Conservation (phyloP, 1,140 invertebrate genomes). For the Penaeus indicus region DNA sequence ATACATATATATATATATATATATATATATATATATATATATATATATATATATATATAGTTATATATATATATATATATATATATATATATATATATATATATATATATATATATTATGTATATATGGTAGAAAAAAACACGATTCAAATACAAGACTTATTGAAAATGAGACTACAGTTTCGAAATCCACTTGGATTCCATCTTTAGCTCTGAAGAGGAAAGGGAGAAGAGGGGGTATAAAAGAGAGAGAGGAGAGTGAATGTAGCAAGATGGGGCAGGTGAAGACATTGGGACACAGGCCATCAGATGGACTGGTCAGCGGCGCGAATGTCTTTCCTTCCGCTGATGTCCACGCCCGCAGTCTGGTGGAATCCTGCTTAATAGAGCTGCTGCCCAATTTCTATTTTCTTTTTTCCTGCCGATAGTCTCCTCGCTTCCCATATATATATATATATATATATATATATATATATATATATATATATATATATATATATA, state of each 20-base stretch:
- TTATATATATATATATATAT: constrained; percentile 14
- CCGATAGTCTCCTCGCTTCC: no score
- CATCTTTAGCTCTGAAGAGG: neutral
- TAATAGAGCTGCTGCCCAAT: no score
- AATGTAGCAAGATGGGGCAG: neutral
- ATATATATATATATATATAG: constrained; percentile 9
- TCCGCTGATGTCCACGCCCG: no score
- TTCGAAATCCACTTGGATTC: no score
- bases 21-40: constrained; percentile 20
- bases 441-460: constrained; percentile 9
- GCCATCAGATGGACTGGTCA: neutral
- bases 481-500: neutral
- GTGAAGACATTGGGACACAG: constrained; percentile 6
- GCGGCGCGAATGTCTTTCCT: no score
- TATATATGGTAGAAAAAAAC: no score
- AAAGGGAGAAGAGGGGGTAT: neutral
- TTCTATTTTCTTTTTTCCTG: neutral
- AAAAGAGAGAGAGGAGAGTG: neutral
- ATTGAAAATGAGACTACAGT: no score
- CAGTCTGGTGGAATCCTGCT: no score
- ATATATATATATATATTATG: constrained; percentile 11
- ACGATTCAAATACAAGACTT: no score
- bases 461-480: constrained; percentile 20
- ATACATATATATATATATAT: constrained; percentile 5
- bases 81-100: constrained; percentile 14